phyloP scores from a whole-genome alignment of 2,113 vertebrate species.

The Eulacestoma nigropectus region DNA sequence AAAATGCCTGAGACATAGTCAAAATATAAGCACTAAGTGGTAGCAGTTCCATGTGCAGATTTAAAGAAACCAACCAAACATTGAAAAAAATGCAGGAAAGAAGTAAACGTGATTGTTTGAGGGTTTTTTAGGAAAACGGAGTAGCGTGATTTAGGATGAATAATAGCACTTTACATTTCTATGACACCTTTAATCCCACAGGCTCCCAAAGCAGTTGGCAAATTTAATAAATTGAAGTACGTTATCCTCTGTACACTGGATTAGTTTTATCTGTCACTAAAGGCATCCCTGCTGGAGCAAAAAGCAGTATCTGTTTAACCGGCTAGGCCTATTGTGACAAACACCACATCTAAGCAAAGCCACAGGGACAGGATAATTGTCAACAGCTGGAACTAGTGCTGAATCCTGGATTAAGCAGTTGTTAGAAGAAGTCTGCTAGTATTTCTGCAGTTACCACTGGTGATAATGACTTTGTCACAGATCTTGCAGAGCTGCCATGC shows the following conservation, averaged over 20 bases:
- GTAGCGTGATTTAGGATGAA: neutral
- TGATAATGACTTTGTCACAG: neutral
- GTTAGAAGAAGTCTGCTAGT: neutral
- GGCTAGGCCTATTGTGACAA: neutral
- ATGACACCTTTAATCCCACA: neutral
- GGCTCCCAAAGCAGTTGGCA: neutral
- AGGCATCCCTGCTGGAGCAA: neutral
- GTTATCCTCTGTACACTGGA: accelerated
- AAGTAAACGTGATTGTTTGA: neutral
- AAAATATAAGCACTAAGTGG: neutral
- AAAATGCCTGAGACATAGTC: neutral
- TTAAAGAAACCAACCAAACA: neutral
- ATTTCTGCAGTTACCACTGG: neutral
- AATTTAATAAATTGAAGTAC: neutral
- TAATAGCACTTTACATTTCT: neutral
- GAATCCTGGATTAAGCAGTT: neutral
- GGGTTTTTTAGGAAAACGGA: accelerated
- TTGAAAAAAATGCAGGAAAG: neutral
- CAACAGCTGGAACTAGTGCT: neutral
- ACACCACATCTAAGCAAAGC: neutral
- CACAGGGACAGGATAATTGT: neutral
- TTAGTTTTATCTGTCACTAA: neutral
- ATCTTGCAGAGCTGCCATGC: neutral
- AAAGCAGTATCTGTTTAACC: neutral
- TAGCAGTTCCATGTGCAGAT: neutral